Conservation (phyloP, 2,113 vertebrate species). For the Lagopus muta region DNA sequence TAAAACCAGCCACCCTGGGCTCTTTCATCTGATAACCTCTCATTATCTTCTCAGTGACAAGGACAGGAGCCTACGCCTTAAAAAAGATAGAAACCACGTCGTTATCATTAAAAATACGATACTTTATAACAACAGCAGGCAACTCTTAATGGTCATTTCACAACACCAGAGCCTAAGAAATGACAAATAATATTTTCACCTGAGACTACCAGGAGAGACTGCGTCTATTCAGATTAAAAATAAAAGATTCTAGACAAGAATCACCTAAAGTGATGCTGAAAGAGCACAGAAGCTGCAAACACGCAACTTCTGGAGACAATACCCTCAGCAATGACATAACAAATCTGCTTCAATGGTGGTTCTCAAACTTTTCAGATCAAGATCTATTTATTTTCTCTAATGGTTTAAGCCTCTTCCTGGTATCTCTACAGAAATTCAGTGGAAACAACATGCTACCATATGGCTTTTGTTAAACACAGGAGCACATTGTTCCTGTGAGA, state of each 20-base stretch:
- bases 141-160: neutral
- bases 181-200: neutral
- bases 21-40: neutral
- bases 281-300: neutral
- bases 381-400: neutral
- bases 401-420: neutral
- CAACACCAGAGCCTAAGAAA: neutral
- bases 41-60: neutral
- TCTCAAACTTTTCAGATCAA: neutral
- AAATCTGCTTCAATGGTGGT: neutral
- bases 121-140: neutral
- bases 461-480: neutral
- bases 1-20: neutral
- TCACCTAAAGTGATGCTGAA: neutral
- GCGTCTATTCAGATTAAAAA: neutral
- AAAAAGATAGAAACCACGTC: neutral
- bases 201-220: neutral
- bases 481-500: neutral
- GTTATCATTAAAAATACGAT: neutral
- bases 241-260: neutral
- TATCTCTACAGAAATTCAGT: neutral
- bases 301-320: neutral
- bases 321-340: neutral
- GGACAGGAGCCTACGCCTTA: neutral
- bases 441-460: neutral